Percentiles rank a stretch among this genome's conserved stretches.
Evolutionary conservation across 1,140 invertebrate genomes (phyloP).

Genomic region (Drepana arcuata): DNA sequence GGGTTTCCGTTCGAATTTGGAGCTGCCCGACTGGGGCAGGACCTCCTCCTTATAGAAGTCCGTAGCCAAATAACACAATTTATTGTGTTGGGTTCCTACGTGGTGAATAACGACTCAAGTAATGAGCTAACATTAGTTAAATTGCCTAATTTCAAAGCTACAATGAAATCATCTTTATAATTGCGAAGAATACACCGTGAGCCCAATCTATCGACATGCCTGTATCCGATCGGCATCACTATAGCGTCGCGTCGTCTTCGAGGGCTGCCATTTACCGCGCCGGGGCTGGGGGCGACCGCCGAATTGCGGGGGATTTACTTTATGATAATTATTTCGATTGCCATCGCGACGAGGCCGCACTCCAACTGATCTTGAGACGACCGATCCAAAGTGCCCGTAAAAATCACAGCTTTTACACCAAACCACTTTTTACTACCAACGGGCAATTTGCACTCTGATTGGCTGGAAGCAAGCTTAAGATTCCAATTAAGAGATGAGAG

Average conservation of each 20-base stretch:
- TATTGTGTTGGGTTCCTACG: too few species aligned
- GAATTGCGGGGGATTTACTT: conserved; percentile 58
- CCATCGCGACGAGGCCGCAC: conserved; percentile 36
- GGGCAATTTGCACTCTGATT: conserved; percentile 24
- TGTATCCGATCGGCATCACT: conserved; percentile 21
- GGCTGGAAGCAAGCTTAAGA: conserved; percentile 15
- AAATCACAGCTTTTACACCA: conserved; percentile 30
- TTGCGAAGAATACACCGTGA: too few species aligned
- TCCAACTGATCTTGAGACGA: conserved; percentile 24
- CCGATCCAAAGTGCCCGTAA: conserved; percentile 25
- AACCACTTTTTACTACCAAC: conserved; percentile 19
- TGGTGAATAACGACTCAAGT: too few species aligned
- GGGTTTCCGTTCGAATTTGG: too few species aligned
- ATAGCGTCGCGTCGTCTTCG: conserved; percentile 17
- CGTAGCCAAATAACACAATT: too few species aligned
- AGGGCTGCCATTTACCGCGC: conserved; percentile 36
- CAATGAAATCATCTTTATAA: too few species aligned
- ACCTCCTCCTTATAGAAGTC: too few species aligned
- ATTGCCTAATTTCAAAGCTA: too few species aligned
- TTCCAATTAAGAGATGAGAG: conserved; percentile 8
- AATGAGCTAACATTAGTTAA: too few species aligned
- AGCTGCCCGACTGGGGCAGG: too few species aligned
- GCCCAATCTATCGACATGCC: neutral
- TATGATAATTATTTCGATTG: conserved; percentile 66
- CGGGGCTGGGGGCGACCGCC: conserved; percentile 32